These are phyloP conservation scores for Drosophila simulans DNA, from an alignment of 1,140 invertebrate species.

Conservation along the genomic window DNA sequence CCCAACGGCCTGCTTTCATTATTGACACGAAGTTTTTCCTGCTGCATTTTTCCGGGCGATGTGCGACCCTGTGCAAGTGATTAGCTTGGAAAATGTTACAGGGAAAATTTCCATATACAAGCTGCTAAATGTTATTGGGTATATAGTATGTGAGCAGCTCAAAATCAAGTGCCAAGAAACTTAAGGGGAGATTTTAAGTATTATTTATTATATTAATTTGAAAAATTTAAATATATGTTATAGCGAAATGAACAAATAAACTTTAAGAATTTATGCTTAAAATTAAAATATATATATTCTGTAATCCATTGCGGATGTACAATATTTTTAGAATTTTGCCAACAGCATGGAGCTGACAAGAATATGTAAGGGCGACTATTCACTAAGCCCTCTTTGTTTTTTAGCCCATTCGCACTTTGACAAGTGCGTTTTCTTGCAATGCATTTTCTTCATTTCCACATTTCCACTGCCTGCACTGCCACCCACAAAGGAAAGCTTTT, in stretches of 20 bases:
- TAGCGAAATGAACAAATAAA: too few species aligned
- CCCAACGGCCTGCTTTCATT: constrained; percentile 28
- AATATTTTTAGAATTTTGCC: neutral
- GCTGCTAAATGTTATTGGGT: neutral
- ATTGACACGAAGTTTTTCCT: constrained; percentile 3
- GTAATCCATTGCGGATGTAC: too few species aligned
- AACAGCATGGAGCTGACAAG: neutral
- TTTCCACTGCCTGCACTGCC: neutral
- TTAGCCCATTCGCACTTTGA: neutral
- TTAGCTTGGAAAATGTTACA: constrained; percentile 15
- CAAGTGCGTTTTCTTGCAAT: constrained; percentile 37
- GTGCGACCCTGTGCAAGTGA: constrained; percentile 14
- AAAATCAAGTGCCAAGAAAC: neutral
- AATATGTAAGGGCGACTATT: constrained; percentile 4
- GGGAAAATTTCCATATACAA: constrained; percentile 6
- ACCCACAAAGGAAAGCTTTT: constrained; percentile 13
- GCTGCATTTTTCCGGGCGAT: constrained; percentile 16
- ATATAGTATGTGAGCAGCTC: neutral
- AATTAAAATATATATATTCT: too few species aligned
- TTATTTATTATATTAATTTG: too few species aligned
- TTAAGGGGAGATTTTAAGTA: neutral
- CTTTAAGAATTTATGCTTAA: neutral
- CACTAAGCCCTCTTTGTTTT: constrained; percentile 4
- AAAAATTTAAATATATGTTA: neutral
- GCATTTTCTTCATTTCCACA: constrained; percentile 22